Percentiles rank a stretch among this genome's conserved stretches.
phyloP scores from a whole-genome alignment of 2,888 invertebrate species.

The Galerucella pusilla region DNA sequence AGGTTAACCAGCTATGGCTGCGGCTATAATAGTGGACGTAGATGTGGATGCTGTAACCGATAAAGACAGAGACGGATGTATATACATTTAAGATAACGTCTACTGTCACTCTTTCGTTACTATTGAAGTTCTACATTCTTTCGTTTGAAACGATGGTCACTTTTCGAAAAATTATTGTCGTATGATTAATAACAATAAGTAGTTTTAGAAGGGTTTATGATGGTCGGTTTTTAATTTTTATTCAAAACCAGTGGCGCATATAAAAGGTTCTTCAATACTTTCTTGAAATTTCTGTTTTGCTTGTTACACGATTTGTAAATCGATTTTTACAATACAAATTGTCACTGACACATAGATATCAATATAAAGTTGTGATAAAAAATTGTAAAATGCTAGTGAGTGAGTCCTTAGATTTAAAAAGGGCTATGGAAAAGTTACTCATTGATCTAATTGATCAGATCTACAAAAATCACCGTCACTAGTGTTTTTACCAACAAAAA shows the following conservation, averaged over 20 bases:
- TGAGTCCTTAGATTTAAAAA: too few relatives aligned
- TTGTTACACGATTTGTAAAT: too few relatives aligned
- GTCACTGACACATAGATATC: too few relatives aligned
- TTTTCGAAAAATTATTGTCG: constrained; percentile 9
- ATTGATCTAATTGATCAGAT: too few relatives aligned
- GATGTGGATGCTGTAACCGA: constrained; percentile 39
- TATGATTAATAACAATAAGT: constrained; percentile 4
- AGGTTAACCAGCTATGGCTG: constrained; percentile 47
- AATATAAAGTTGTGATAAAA: too few relatives aligned
- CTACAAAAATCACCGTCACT: too few relatives aligned
- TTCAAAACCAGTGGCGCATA: constrained; percentile 3
- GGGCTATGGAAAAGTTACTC: too few relatives aligned
- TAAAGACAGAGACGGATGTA: constrained; percentile 25
- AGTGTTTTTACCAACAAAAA: too few relatives aligned
- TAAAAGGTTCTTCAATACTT: neutral
- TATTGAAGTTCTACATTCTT: neutral
- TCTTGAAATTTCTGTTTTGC: neutral
- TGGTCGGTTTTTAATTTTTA: neutral
- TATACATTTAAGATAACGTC: constrained; percentile 7
- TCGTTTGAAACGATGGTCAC: constrained; percentile 2
- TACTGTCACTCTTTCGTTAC: constrained; percentile 8
- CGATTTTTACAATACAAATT: too few relatives aligned
- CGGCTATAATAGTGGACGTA: constrained; percentile 13
- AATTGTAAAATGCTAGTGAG: too few relatives aligned
- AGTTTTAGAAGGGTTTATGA: neutral